A percentile compares a stretch with the other conserved stretches of the same genome.
Evolutionary conservation across 2,888 invertebrate species (phyloP).

Genomic region (Pogonocherus hispidulus): DNA sequence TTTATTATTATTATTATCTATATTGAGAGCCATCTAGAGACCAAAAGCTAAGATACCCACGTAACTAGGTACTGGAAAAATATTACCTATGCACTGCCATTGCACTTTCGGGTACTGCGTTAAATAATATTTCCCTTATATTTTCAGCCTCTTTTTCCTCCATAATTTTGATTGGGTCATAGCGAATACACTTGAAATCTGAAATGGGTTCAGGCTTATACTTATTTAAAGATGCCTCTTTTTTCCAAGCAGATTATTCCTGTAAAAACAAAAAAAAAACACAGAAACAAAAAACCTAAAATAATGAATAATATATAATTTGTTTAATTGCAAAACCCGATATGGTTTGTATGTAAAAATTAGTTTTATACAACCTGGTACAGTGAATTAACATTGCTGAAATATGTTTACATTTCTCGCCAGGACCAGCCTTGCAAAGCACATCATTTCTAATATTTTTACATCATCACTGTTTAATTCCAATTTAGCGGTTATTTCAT

Average conservation of each 20-base stretch:
- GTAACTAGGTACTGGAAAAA: background rate
- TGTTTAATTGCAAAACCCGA: conserved; percentile 1
- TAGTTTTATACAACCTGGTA: background rate
- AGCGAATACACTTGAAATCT: conserved; percentile 5
- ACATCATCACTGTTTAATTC: background rate
- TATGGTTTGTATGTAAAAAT: background rate
- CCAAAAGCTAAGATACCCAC: too few relatives aligned
- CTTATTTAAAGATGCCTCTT: conserved; percentile 1
- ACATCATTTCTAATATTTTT: background rate
- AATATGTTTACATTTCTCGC: conserved; percentile 8
- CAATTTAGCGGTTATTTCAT: background rate
- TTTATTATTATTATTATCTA: too few relatives aligned
- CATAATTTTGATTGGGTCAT: background rate
- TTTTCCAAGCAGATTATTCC: conserved; percentile 4
- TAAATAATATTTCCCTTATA: background rate
- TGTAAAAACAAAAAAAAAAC: background rate
- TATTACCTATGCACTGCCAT: background rate
- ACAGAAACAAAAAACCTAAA: background rate
- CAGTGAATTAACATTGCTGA: conserved; percentile 1
- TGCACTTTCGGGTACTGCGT: background rate
- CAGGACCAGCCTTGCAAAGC: conserved; percentile 1
- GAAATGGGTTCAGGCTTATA: conserved; percentile 2
- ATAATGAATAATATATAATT: background rate
- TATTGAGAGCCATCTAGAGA: too few relatives aligned
- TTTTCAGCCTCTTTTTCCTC: background rate